Evolutionary conservation across 1,140 invertebrate genomes (phyloP).

Genomic region (Polypedilum pembai): DNA sequence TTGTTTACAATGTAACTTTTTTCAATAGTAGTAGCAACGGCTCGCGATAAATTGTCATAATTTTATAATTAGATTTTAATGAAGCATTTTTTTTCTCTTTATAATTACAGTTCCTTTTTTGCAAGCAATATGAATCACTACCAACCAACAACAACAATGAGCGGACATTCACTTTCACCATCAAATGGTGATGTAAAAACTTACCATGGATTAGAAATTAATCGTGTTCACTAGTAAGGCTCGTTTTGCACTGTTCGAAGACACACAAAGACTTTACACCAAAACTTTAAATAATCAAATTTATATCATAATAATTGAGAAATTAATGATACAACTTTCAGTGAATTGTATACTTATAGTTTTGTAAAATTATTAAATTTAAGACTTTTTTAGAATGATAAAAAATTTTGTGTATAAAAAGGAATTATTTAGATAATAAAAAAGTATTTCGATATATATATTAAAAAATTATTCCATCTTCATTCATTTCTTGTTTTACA

Average conservation of each 20-base stretch:
- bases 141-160: not conserved
- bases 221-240: constrained; percentile 29
- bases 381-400: not conserved
- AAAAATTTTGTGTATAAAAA: constrained; percentile 7
- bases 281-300: not conserved
- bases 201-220: constrained; percentile 30
- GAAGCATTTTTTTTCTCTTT: not conserved
- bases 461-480: not conserved
- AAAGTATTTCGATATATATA: not conserved
- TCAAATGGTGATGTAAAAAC: not conserved
- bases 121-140: constrained; percentile 29
- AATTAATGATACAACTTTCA: not conserved
- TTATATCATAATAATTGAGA: not conserved
- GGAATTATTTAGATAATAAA: not conserved
- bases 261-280: constrained; percentile 2
- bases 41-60: not conserved
- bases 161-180: constrained; percentile 25
- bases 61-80: not conserved
- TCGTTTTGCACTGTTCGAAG: not conserved
- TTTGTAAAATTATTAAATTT: not conserved
- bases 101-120: constrained; percentile 31
- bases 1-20: too few relatives aligned
- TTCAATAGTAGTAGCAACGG: not conserved
- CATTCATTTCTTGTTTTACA: not conserved
- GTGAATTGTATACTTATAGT: not conserved